Conservation (phyloP, 2,113 vertebrate species). For the Sinocyclocheilus maitianheensis region DNA sequence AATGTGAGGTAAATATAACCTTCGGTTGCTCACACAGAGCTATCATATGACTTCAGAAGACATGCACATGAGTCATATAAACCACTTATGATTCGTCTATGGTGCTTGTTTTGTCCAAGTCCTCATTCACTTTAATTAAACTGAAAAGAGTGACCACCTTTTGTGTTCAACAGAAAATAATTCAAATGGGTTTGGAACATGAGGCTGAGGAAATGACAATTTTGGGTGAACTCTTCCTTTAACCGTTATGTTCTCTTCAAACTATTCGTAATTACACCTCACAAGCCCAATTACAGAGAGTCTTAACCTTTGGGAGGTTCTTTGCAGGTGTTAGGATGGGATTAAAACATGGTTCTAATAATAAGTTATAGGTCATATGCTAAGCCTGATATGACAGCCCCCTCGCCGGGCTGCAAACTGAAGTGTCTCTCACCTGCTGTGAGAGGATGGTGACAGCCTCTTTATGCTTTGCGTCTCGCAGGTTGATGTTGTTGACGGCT, state of each 20-base stretch:
- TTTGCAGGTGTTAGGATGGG: not conserved
- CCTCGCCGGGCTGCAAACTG: not conserved
- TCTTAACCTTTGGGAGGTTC: not conserved
- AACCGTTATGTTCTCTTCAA: not conserved
- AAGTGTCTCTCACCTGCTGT: slow-evolving; percentile 84
- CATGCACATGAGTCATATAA: not conserved
- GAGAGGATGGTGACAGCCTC: slow-evolving; percentile 98
- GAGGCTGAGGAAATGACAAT: not conserved
- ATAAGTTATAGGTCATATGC: not conserved
- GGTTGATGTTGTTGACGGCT: slow-evolving; percentile 96
- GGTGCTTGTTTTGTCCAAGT: not conserved
- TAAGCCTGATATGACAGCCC: not conserved
- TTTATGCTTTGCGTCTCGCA: slow-evolving; percentile 97
- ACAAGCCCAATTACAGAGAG: not conserved
- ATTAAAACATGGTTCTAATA: not conserved
- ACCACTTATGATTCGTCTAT: not conserved
- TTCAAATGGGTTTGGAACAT: not conserved
- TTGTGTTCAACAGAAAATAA: not conserved
- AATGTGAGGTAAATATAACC: not conserved
- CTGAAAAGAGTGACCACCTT: not conserved
- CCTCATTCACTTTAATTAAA: not conserved
- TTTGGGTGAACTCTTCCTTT: not conserved
- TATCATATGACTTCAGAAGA: not conserved
- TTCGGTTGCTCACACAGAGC: not conserved
- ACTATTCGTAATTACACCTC: not conserved